Conservation (phyloP, 2,888 invertebrate genomes). For the Dolichopus griseipennis region DNA sequence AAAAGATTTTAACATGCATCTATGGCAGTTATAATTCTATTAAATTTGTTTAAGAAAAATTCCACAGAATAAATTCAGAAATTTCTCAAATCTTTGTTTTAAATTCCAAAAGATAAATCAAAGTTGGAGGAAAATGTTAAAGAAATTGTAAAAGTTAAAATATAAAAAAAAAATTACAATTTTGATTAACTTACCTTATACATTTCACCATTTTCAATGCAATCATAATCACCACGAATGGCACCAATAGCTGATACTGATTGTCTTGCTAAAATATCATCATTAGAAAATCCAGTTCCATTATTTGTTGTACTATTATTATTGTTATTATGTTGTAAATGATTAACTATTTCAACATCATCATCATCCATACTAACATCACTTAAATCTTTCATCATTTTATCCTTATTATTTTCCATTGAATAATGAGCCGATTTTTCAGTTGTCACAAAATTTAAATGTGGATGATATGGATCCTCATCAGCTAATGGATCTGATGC, state of each 20-base stretch:
- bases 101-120: neutral
- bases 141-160: neutral
- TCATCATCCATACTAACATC: conserved; percentile 68
- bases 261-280: conserved; percentile 25
- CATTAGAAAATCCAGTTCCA: conserved; percentile 21
- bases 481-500: conserved; percentile 26
- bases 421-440: conserved; percentile 21
- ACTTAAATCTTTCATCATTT: conserved; percentile 52
- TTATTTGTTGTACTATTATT: conserved; percentile 12
- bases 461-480: conserved; percentile 19
- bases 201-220: conserved; percentile 45
- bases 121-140: too few relatives aligned
- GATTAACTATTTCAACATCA: conserved; percentile 32
- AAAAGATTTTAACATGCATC: too few relatives aligned
- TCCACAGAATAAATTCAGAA: too few relatives aligned
- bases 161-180: conserved; percentile 10
- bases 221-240: conserved; percentile 28
- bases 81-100: too few relatives aligned
- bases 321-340: conserved; percentile 8
- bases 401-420: conserved; percentile 20
- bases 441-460: conserved; percentile 29
- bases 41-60: too few relatives aligned
- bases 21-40: too few relatives aligned
- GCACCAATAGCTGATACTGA: conserved; percentile 27
- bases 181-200: conserved; percentile 44